These are phyloP conservation scores for Rhagium mordax DNA, from an alignment of 2,888 invertebrate genomes.

Conservation along the genomic window DNA sequence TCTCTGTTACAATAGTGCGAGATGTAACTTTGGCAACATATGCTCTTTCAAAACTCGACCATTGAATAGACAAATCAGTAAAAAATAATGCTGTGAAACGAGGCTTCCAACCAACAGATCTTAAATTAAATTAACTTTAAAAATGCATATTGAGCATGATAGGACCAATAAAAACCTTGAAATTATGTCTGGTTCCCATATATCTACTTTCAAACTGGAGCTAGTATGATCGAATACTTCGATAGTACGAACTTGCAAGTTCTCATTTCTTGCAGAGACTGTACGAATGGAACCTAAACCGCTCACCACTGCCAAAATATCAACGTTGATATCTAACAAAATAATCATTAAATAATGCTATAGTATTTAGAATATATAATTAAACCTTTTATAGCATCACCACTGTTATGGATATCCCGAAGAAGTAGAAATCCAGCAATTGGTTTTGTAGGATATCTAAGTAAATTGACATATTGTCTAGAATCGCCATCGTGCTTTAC, in stretches of 20 bases:
- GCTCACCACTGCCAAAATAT: conserved; percentile 81
- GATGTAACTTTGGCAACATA: conserved; percentile 71
- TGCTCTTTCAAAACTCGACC: conserved; percentile 73
- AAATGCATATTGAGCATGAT: not conserved
- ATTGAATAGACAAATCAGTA: conserved; percentile 78
- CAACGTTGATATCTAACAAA: conserved; percentile 71
- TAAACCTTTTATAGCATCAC: conserved; percentile 61
- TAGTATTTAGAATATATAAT: not conserved
- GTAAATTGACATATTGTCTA: conserved; percentile 71
- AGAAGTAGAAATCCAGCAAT: conserved; percentile 73
- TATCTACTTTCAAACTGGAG: conserved; percentile 74
- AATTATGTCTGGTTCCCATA: conserved; percentile 83
- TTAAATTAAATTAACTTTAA: conserved; percentile 52
- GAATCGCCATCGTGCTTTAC: conserved; percentile 74
- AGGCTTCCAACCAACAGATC: conserved; percentile 79
- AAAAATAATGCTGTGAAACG: conserved; percentile 80
- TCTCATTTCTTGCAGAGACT: conserved; percentile 75
- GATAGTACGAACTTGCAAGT: conserved; percentile 77
- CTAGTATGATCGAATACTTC: conserved; percentile 77
- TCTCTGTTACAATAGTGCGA: conserved; percentile 80
- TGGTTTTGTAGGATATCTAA: conserved; percentile 79
- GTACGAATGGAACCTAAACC: conserved; percentile 75
- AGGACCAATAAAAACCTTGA: conserved; percentile 68
- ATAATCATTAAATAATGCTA: not conserved
- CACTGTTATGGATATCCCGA: conserved; percentile 72